Evolutionary conservation across 2,113 vertebrate genomes (phyloP).

Genomic region (Bubo blakistoni): DNA sequence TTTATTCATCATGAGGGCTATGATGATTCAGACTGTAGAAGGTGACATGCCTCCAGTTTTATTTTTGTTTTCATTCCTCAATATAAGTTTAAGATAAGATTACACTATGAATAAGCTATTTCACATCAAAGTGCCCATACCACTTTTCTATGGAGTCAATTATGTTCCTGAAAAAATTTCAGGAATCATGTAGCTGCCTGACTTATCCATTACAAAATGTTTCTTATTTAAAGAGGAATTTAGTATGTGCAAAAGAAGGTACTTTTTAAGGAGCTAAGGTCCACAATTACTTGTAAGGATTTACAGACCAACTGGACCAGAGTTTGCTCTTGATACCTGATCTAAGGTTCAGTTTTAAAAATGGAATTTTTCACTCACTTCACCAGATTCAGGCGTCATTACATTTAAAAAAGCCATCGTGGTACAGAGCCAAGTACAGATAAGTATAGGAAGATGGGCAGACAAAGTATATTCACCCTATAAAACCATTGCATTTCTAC

Average conservation of each 20-base stretch:
- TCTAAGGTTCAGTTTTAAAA: neutral
- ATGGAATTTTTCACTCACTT: neutral
- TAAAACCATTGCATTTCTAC: neutral
- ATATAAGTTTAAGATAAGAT: neutral
- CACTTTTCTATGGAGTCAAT: neutral
- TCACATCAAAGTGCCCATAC: neutral
- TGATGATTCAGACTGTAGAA: neutral
- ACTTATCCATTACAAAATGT: neutral
- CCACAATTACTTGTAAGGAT: neutral
- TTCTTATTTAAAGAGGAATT: neutral
- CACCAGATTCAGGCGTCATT: neutral
- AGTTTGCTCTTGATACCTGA: neutral
- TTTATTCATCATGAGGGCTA: neutral
- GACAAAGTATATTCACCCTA: neutral
- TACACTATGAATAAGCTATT: neutral
- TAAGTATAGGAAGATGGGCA: neutral
- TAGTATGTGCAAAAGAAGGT: neutral
- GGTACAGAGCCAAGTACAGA: neutral
- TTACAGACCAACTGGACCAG: neutral
- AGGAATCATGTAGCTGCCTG: neutral
- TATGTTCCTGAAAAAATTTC: neutral
- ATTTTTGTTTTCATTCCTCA: neutral
- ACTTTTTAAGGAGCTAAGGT: neutral
- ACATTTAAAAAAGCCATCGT: neutral
- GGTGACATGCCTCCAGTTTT: neutral